Percentiles rank a stretch among this genome's conserved stretches.
Conservation (phyloP, 2,888 invertebrate species). For the Mellilla xanthometata region DNA sequence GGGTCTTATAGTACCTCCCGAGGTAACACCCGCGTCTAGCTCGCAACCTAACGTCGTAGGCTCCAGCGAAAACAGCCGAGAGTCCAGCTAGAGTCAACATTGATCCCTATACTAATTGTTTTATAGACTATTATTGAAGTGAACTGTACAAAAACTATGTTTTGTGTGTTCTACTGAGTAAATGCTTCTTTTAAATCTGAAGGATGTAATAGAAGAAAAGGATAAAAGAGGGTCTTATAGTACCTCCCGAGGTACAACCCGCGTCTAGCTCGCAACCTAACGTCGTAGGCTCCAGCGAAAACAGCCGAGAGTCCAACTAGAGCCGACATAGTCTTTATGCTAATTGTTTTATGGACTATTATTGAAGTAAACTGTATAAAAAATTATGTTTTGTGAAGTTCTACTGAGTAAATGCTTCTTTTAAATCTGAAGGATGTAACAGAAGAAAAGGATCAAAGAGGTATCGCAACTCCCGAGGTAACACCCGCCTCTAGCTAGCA, state of each 20-base stretch:
- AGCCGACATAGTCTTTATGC: slow-evolving; percentile 26
- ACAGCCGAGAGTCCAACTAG: slow-evolving; percentile 88
- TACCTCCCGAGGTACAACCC: slow-evolving; percentile 77
- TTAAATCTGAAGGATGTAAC: slow-evolving; percentile 93
- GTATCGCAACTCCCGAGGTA: slow-evolving; percentile 83
- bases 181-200: slow-evolving; percentile 91
- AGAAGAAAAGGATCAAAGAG: slow-evolving; percentile 98
- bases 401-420: slow-evolving; percentile 15
- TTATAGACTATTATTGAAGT: slow-evolving; percentile 33
- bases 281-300: slow-evolving; percentile 84
- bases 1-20: slow-evolving; percentile 86
- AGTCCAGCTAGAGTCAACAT: slow-evolving; percentile 80
- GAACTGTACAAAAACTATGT: slow-evolving; percentile 23
- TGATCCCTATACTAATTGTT: slow-evolving; percentile 19
- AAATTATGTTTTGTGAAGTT: slow-evolving; percentile 19
- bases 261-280: slow-evolving; percentile 62
- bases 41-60: slow-evolving; percentile 68
- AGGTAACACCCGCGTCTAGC: slow-evolving; percentile 72
- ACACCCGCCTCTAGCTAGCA: slow-evolving; percentile 70
- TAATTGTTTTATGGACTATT: slow-evolving; percentile 29
- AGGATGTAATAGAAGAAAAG: slow-evolving; percentile 99
- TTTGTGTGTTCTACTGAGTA: slow-evolving; percentile 17
- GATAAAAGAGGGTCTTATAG: slow-evolving; percentile 94
- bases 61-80: slow-evolving; percentile 88
- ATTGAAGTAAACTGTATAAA: slow-evolving; percentile 29